Evolutionary conservation across 2,888 invertebrate species (phyloP), one percentile per base, ranked within the genome.

Genomic region (Lissocephala sabroskyi): DNA sequence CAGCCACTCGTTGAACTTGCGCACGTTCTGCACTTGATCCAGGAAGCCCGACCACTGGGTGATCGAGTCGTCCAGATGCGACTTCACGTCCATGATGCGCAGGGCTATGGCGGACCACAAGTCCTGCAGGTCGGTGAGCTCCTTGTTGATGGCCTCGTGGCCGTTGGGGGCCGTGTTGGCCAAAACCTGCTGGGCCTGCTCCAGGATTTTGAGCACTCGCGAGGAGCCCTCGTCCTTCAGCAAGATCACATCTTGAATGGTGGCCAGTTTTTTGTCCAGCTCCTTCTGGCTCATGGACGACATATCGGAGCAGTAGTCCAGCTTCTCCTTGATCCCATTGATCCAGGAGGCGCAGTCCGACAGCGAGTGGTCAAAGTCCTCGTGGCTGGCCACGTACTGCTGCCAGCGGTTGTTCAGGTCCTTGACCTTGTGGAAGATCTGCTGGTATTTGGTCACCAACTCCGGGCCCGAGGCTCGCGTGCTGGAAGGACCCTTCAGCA

Each of bases 171-270:
- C 94, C 0, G 97, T 97, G 77, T 96, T 97, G 0, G 94, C 94
- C 71, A 97, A 86, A 0, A 97, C 94, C 63, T 90, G 91, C 84
- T 98, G 97, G 0, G 96, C 96, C 62, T 94, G 85, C 75, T 97
- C 97, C n/a, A 96, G 92, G 33, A 95, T 89, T 41, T 90, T 89
- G 79, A 97, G 95, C 23, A 96, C 92, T 83, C 93, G 93, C 0
- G 91, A 89, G 68, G 95, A 95, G 2, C 97, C 97, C 86, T 95
- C 95, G 67, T 98, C 97, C 84, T 97, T 97, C 54, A 92, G 90
- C n/a, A 96, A 85, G 39, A 95, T 86, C 39, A 97, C 86, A 80
- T 96, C 96, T 87, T 97, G 92, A 59, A 93, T 92, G 10, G 90
- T 90, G 49, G 92, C 91, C 70, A 95, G 86, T 84, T 96, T 96